Conservation (phyloP, 2,113 vertebrate genomes). For the Lampris incognitus region DNA sequence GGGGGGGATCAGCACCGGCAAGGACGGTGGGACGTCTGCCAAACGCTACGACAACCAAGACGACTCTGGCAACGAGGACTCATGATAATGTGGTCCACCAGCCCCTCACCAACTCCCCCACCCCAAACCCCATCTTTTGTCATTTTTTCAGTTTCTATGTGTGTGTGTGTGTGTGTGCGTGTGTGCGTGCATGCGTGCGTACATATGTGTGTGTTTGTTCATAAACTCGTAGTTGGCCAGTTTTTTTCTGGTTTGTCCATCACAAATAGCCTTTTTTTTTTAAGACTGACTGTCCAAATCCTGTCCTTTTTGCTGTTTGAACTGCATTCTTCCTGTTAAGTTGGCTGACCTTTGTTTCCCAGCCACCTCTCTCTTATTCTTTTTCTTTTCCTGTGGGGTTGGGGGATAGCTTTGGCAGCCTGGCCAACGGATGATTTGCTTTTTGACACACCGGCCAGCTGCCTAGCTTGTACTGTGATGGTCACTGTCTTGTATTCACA, state of each 20-base stretch:
- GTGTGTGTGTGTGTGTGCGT: conserved; percentile 22
- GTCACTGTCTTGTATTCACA: background rate
- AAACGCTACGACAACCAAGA: conserved; percentile 96
- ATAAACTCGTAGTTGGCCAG: conserved; percentile 16
- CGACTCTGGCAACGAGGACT: conserved; percentile 98
- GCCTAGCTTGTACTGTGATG: background rate
- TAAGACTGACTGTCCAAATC: conserved; percentile 8
- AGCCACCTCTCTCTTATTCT: conserved; percentile 10
- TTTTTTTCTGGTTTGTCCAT: conserved; percentile 4
- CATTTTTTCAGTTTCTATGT: conserved; percentile 17
- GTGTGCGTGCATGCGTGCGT: conserved; percentile 12
- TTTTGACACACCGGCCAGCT: conserved; percentile 44
- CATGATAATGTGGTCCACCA: conserved; percentile 84
- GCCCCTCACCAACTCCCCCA: conserved; percentile 16
- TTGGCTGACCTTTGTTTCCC: conserved; percentile 10
- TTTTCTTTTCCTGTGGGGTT: background rate
- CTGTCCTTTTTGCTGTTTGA: conserved; percentile 22
- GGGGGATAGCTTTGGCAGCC: conserved; percentile 19
- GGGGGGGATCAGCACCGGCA: conserved; percentile 87
- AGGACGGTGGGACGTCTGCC: conserved; percentile 89
- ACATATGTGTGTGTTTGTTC: conserved; percentile 10
- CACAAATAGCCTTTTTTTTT: conserved; percentile 36
- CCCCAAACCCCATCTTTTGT: conserved; percentile 33
- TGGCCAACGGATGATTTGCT: conserved; percentile 25
- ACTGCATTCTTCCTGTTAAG: conserved; percentile 11